phyloP scores from a whole-genome alignment of 2,113 vertebrate species.

The Zapus hudsonius region DNA sequence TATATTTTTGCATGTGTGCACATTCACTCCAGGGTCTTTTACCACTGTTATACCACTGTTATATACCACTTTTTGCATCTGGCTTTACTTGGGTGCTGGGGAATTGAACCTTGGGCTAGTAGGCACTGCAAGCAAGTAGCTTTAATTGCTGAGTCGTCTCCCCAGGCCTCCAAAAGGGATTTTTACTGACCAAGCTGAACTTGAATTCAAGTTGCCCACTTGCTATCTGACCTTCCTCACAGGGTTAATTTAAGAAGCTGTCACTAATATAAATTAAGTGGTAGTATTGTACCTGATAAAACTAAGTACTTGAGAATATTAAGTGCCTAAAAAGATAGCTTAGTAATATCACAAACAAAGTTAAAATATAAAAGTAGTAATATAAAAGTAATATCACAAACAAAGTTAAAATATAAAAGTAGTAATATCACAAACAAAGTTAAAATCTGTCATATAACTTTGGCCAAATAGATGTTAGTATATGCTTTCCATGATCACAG shows the following conservation, averaged over 20 bases:
- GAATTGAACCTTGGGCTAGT: too few species aligned
- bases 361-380: too few species aligned
- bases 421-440: conserved; percentile 11
- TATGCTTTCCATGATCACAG: not conserved
- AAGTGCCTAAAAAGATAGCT: conserved; percentile 32
- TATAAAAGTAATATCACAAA: not conserved
- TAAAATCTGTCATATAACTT: not conserved
- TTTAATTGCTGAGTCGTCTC: too few species aligned
- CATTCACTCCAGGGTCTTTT: too few species aligned
- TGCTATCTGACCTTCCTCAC: not conserved
- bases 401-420: conserved; percentile 6
- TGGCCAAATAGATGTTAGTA: not conserved
- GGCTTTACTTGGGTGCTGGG: too few species aligned
- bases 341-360: not conserved
- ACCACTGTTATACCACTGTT: too few species aligned
- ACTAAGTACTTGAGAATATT: not conserved
- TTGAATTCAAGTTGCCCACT: not conserved
- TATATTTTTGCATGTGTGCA: too few species aligned
- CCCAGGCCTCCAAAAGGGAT: not conserved
- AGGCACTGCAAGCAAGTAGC: too few species aligned
- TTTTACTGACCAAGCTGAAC: not conserved
- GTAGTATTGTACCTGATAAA: not conserved
- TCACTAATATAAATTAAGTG: conserved; percentile 18
- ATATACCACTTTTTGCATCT: too few species aligned
- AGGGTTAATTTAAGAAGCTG: conserved; percentile 1